phyloP scores from a whole-genome alignment of 2,888 invertebrate species.

The Seira musarum region DNA sequence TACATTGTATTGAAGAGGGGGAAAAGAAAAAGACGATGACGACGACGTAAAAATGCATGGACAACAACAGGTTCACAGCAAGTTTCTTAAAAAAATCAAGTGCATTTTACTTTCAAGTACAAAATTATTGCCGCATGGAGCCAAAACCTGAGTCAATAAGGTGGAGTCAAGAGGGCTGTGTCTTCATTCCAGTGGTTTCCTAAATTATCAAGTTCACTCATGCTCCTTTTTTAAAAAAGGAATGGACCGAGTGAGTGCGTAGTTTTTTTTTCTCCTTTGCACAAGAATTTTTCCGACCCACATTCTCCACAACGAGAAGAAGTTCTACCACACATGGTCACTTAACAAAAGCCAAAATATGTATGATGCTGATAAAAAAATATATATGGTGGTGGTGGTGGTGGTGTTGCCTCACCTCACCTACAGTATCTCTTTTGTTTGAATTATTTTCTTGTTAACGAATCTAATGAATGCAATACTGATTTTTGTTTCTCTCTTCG shows the following conservation, averaged over 20 bases:
- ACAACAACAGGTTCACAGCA: slow-evolving; percentile 26
- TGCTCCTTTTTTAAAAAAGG: neutral
- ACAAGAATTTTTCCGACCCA: slow-evolving; percentile 29
- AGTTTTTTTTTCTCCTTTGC: neutral
- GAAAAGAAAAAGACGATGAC: neutral
- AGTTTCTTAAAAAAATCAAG: slow-evolving; percentile 43
- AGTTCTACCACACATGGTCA: slow-evolving; percentile 5
- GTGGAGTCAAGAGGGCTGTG: slow-evolving; percentile 62
- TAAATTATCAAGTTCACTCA: slow-evolving; percentile 54
- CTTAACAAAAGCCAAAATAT: neutral
- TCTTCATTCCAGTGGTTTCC: slow-evolving; percentile 45
- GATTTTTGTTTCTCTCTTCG: slow-evolving; percentile 36
- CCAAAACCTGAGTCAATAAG: slow-evolving; percentile 60
- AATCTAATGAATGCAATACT: slow-evolving; percentile 55
- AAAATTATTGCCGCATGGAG: slow-evolving; percentile 57
- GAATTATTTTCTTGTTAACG: slow-evolving; percentile 57
- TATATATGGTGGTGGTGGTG: neutral
- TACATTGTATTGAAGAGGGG: neutral
- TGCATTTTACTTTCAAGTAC: slow-evolving; percentile 32
- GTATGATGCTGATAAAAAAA: slow-evolving; percentile 10
- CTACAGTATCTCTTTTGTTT: slow-evolving; percentile 28
- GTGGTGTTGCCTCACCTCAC: neutral
- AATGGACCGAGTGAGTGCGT: neutral
- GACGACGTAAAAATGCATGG: slow-evolving; percentile 16
- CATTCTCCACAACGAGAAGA: slow-evolving; percentile 4